Base-by-base conservation (phyloP, 2,113 vertebrate species). In the Ictalurus punctatus region DNA sequence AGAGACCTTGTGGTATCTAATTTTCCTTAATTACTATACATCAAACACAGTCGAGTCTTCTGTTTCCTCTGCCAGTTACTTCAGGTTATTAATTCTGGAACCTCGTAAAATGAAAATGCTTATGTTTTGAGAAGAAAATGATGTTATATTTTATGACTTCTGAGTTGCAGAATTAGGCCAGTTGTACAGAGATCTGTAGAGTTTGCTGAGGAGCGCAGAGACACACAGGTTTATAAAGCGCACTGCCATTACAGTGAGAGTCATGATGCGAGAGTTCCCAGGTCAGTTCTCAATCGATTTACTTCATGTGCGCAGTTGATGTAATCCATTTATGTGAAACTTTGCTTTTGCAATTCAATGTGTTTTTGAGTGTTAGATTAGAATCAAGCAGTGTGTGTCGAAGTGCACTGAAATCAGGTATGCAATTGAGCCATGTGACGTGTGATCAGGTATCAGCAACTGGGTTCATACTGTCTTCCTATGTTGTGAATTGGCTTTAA, bases 221-320 rank as follows among this genome's bases (percentile, higher is more conserved):
- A 91, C 13, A 90, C 92, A 93, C 92, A 91, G 86, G 91, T 86
- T 56, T 93, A 94, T 94, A 94, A 94, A 94, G 93, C 94, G 86
- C 88, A 86, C 73, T 86, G 92, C 93, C 94, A 93, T 92, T 90
- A 81, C 92, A 93, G 93, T 52, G 90, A 81, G 91, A 94, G 92
- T 80, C 79, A 94, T 92, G 90, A 92, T 87, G 82, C 90, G 63
- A 88, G 86, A 93, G 91, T 91, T 88, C 48, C 48, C 65, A 27
- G 92, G 93, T 94, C 94, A 95, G 93, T 95, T 93, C 88, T 44
- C 90, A 93, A 95, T 94, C 94, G 94, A 95, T 95, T 95, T 93
- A 94, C 89, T 91, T 94, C 92, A 93, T 93, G 93, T 90, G 86
- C 87, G 85, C 92, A 86, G 94, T 95, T 95, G 93, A 95, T 94